Conservation (phyloP, 2,888 invertebrate species). For the Rhopalosiphum nymphaeae region DNA sequence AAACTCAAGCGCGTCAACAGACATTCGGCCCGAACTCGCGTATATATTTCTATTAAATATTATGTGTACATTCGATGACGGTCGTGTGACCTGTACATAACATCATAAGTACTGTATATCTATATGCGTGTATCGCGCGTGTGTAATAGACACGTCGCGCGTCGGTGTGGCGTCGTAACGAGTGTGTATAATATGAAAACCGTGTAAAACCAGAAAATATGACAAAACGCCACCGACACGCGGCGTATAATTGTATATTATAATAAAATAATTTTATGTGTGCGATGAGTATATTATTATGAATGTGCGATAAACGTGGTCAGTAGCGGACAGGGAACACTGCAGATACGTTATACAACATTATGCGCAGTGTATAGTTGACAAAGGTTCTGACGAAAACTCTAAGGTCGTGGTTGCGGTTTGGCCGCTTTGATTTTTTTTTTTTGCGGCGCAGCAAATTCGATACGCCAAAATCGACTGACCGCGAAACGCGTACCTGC, state of each 20-base stretch:
- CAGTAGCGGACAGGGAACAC: not conserved
- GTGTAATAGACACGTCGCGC: not conserved
- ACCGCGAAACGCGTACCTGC: not conserved
- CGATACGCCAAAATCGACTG: not conserved
- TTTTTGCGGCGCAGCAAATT: not conserved
- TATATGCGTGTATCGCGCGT: not conserved
- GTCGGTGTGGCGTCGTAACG: not conserved
- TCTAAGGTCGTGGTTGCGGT: too few relatives aligned
- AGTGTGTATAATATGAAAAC: slow-evolving; percentile 43
- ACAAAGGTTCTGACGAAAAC: not conserved
- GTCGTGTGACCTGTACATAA: not conserved
- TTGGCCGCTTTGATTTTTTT: not conserved
- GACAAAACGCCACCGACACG: slow-evolving; percentile 48
- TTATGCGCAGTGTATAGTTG: not conserved
- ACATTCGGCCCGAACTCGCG: not conserved
- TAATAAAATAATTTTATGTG: not conserved
- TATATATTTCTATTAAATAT: not conserved
- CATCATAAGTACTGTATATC: not conserved
- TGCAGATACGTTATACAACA: not conserved
- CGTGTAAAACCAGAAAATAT: slow-evolving; percentile 57
- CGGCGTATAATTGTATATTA: not conserved
- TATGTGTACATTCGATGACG: not conserved
- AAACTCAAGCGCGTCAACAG: not conserved
- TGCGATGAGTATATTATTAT: not conserved
- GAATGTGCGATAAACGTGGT: not conserved